phyloP scores from a whole-genome alignment of 2,797 vertebrate species.

The Thalassophryne amazonica region DNA sequence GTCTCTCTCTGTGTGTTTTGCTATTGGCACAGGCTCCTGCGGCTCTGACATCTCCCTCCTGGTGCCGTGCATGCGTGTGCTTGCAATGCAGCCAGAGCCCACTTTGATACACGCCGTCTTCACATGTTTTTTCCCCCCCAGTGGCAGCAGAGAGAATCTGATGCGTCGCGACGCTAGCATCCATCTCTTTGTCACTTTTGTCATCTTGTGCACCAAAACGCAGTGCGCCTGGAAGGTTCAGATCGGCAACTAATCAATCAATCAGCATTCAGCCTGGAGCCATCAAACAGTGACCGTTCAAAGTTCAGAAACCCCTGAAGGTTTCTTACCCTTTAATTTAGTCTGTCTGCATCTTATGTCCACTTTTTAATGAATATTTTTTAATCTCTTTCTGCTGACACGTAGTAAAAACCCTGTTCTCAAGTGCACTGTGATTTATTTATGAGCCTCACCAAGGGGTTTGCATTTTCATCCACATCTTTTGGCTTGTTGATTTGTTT shows the following conservation, averaged over 20 bases:
- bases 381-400: no score
- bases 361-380: no score
- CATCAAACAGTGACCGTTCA: slow-evolving; percentile 32
- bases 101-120: no score
- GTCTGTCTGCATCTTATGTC: no score
- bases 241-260: slow-evolving; percentile 63
- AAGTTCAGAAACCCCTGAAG: slow-evolving; percentile 3
- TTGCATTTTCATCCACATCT: no score
- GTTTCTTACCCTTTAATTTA: slow-evolving; percentile 49
- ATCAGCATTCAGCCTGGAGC: slow-evolving; percentile 63
- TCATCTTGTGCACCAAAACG: background rate
- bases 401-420: no score
- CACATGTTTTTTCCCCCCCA: no score
- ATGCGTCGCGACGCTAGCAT: no score
- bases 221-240: slow-evolving; percentile 42
- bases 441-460: no score
- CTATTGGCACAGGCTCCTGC: slow-evolving; percentile 53
- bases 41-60: slow-evolving; percentile 50
- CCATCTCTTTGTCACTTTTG: background rate
- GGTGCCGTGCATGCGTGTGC: slow-evolving; percentile 18
- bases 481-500: no score
- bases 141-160: no score
- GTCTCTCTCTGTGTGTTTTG: slow-evolving; percentile 50
- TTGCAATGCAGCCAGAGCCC: slow-evolving; percentile 6
- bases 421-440: no score